A percentile compares a stretch with the other conserved stretches of the same genome.
Evolutionary conservation across 2,888 invertebrate genomes (phyloP).

Genomic region (Tenthredo notha): DNA sequence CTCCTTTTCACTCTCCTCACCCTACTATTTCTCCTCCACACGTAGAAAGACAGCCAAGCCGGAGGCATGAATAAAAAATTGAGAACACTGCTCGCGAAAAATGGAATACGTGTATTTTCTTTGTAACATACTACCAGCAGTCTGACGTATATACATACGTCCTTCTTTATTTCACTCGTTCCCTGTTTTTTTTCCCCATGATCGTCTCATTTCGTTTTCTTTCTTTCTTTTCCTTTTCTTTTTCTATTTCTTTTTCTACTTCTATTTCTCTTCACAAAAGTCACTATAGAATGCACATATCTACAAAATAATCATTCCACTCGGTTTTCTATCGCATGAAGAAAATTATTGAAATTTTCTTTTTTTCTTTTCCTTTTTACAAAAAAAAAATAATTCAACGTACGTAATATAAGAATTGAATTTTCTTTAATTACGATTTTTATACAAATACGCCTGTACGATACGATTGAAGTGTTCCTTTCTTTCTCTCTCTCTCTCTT

Average conservation of each 20-base stretch:
- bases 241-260: neutral
- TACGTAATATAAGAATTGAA: neutral
- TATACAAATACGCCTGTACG: neutral
- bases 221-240: neutral
- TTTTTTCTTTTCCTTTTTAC: neutral
- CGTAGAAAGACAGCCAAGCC: constrained; percentile 13
- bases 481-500: neutral
- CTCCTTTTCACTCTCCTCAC: constrained; percentile 44
- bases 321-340: too few species aligned
- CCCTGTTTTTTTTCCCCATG: constrained; percentile 45
- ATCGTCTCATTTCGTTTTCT: neutral
- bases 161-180: constrained; percentile 46
- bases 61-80: constrained; percentile 21
- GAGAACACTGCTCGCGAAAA: constrained; percentile 5
- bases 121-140: neutral
- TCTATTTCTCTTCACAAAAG: neutral
- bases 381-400: too few species aligned
- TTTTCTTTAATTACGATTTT: neutral
- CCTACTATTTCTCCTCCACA: neutral
- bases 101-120: constrained; percentile 30
- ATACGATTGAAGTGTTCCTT: neutral
- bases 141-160: neutral
- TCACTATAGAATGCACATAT: neutral
- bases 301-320: neutral
- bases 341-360: neutral